A percentile compares a stretch with the other conserved stretches of the same genome.
phyloP scores from a whole-genome alignment of 2,113 vertebrate genomes.

The Nannobrachium achirus region DNA sequence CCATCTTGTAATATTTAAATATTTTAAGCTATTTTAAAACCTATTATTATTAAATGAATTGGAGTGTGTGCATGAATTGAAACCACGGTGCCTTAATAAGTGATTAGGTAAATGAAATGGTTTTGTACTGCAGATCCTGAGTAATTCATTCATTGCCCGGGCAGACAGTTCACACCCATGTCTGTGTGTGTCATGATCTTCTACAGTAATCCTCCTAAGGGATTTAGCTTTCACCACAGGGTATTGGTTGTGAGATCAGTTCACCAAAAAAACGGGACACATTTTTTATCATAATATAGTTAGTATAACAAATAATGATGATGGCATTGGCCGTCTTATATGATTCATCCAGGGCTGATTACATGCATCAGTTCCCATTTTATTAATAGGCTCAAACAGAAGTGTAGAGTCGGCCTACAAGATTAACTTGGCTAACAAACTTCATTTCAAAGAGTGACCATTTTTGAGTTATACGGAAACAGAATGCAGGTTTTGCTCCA shows the following conservation, averaged over 20 bases:
- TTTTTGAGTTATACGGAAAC: too few relatives aligned
- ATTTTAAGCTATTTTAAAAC: too few relatives aligned
- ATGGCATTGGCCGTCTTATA: slow-evolving; percentile 21
- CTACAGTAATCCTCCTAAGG: slow-evolving; percentile 82
- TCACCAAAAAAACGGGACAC: slow-evolving; percentile 39
- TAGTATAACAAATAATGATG: slow-evolving; percentile 32
- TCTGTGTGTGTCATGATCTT: slow-evolving; percentile 68
- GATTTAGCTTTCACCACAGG: slow-evolving; percentile 77
- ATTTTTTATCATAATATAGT: slow-evolving; percentile 34
- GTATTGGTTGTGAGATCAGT: slow-evolving; percentile 37
- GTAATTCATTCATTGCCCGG: slow-evolving; percentile 32
- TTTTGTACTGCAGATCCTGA: slow-evolving; percentile 1
- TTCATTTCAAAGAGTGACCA: neutral
- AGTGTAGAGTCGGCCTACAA: too few relatives aligned
- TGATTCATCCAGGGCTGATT: slow-evolving; percentile 54
- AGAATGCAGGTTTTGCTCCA: neutral
- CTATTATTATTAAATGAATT: neutral
- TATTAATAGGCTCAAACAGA: too few relatives aligned
- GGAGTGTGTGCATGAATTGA: neutral
- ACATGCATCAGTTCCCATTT: neutral
- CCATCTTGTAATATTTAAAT: too few relatives aligned
- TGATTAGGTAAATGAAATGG: neutral
- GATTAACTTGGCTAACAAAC: neutral
- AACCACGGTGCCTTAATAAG: neutral
- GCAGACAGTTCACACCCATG: slow-evolving; percentile 55